Percentiles rank a stretch among this genome's conserved stretches.
These are phyloP conservation scores for Drepana falcataria DNA, from an alignment of 2,888 invertebrate genomes.

Conservation along the genomic window DNA sequence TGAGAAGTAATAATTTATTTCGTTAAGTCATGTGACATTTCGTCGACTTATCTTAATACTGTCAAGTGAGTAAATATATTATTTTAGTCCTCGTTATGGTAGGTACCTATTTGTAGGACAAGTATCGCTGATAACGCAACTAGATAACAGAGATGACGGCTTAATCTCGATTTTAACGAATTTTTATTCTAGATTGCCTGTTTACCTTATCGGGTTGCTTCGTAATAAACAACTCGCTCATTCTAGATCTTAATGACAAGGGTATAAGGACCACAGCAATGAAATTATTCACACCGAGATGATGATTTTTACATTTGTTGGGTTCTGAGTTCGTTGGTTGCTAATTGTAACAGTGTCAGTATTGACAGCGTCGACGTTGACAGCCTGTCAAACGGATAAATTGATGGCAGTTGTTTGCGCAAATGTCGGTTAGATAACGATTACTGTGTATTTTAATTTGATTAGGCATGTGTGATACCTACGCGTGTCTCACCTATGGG, in stretches of 20 bases:
- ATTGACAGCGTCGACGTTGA: conserved; percentile 69
- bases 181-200: conserved; percentile 57
- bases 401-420: conserved; percentile 75
- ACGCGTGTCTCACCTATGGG: conserved; percentile 43
- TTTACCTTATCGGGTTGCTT: conserved; percentile 28
- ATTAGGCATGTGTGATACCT: conserved; percentile 28
- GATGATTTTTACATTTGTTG: conserved; percentile 46
- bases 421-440: conserved; percentile 69
- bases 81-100: conserved; percentile 55
- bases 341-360: conserved; percentile 74
- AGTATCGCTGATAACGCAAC: conserved; percentile 55
- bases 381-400: conserved; percentile 72
- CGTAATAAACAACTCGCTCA: conserved; percentile 7
- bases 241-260: conserved; percentile 21
- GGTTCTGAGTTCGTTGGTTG: conserved; percentile 63
- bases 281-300: conserved; percentile 20
- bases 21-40: conserved; percentile 43
- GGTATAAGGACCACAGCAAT: conserved; percentile 39
- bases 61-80: conserved; percentile 61
- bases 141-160: conserved; percentile 73
- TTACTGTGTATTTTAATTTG: conserved; percentile 70
- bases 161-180: conserved; percentile 75
- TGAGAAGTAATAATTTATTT: conserved; percentile 21
- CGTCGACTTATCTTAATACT: conserved; percentile 47
- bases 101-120: conserved; percentile 57